phyloP scores from a whole-genome alignment of 2,888 invertebrate species.

The Eupsilia transversa region DNA sequence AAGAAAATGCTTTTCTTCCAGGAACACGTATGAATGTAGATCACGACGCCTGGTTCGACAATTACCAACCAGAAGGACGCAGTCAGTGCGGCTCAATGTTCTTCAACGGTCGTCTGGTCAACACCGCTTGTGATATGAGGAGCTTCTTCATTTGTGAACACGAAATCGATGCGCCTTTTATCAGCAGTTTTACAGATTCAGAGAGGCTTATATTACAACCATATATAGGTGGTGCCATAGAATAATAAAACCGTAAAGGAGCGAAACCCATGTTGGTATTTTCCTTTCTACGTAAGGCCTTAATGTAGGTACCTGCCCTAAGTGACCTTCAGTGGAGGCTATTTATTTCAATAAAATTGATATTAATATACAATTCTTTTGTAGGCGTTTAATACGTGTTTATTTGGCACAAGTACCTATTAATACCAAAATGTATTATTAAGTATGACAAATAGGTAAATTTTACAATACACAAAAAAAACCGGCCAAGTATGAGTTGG shows the following conservation, averaged over 20 bases:
- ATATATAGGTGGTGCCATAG: slow-evolving; percentile 19
- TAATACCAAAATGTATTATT: slow-evolving; percentile 10
- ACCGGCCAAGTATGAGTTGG: too few species aligned
- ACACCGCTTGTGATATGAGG: slow-evolving; percentile 73
- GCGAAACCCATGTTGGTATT: background rate
- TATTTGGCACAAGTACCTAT: slow-evolving; percentile 55
- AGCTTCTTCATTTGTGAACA: slow-evolving; percentile 83
- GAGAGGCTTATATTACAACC: slow-evolving; percentile 8
- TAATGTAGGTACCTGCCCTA: too few species aligned
- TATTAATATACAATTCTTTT: slow-evolving; percentile 3
- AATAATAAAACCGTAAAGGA: background rate
- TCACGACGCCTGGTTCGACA: slow-evolving; percentile 23
- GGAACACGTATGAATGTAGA: slow-evolving; percentile 11
- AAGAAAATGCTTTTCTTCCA: background rate
- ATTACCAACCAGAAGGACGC: slow-evolving; percentile 21
- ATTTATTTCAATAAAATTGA: background rate
- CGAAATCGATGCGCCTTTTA: background rate
- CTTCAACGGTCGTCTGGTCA: slow-evolving; percentile 78
- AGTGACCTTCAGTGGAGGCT: background rate
- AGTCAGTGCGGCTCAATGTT: slow-evolving; percentile 82
- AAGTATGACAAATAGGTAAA: background rate
- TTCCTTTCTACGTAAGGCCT: background rate
- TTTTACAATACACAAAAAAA: slow-evolving; percentile 21
- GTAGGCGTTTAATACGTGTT: slow-evolving; percentile 25
- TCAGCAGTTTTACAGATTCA: slow-evolving; percentile 2